A percentile compares a stretch with the other conserved stretches of the same genome.
phyloP scores from a whole-genome alignment of 2,888 invertebrate genomes.

The Habroteleia sp. region DNA sequence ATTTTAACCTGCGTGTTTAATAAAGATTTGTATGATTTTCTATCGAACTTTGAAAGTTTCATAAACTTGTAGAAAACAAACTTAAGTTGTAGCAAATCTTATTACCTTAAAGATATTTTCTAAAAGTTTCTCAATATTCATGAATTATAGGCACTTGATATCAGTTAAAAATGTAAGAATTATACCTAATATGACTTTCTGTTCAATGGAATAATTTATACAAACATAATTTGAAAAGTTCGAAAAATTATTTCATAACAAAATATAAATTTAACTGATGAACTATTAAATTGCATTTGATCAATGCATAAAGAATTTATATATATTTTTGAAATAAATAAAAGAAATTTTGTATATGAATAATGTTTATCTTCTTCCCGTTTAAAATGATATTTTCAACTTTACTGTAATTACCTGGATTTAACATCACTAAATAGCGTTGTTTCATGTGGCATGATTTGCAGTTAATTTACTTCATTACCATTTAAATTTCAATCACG shows the following conservation, averaged over 20 bases:
- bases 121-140: conserved; percentile 16
- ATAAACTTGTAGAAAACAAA: conserved; percentile 23
- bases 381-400: conserved; percentile 2
- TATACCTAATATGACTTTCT: background rate
- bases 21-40: conserved; percentile 14
- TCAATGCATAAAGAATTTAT: background rate
- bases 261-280: no score
- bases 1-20: conserved; percentile 13
- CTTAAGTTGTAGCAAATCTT: conserved; percentile 3
- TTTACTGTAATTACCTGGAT: conserved; percentile 18
- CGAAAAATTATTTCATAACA: background rate
- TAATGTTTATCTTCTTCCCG: conserved; percentile 2
- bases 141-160: conserved; percentile 2
- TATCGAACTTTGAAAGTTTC: conserved; percentile 15
- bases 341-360: no score
- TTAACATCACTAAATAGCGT: background rate
- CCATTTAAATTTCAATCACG: conserved; percentile 31
- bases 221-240: background rate
- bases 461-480: conserved; percentile 30
- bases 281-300: no score
- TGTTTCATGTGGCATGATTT: conserved; percentile 6
- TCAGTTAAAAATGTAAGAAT: conserved; percentile 3
- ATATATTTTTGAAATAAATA: background rate
- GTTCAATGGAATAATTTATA: background rate
- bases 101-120: conserved; percentile 16